Percentiles rank a stretch among this genome's conserved stretches.
These are phyloP conservation scores for Indicator maculatus DNA, from an alignment of 2,113 vertebrate species.

Conservation along the genomic window DNA sequence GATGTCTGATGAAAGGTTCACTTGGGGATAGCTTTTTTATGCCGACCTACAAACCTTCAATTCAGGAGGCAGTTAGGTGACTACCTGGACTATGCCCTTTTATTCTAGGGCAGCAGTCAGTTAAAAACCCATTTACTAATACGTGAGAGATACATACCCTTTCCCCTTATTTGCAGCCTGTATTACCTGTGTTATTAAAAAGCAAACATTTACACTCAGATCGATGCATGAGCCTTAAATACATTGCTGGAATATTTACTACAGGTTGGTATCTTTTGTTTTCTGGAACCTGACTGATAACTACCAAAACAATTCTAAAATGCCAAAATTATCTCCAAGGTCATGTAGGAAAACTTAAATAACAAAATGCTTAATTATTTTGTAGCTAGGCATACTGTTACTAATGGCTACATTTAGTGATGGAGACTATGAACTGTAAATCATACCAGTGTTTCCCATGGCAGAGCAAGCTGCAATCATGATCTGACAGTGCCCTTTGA, in stretches of 20 bases:
- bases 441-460: conserved; percentile 52
- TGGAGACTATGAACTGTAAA: conserved; percentile 57
- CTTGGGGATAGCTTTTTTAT: neutral
- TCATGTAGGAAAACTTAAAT: neutral
- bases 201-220: neutral
- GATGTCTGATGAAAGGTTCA: neutral
- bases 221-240: neutral
- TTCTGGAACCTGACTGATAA: neutral
- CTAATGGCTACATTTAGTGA: conserved; percentile 42
- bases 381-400: conserved; percentile 25
- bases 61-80: neutral
- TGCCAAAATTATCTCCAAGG: neutral
- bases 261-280: neutral
- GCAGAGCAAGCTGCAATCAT: conserved; percentile 2
- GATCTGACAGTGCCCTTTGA: conserved; percentile 29
- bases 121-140: neutral
- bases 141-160: neutral
- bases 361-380: conserved; percentile 35
- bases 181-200: neutral
- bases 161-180: neutral
- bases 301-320: neutral
- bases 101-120: neutral
- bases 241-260: neutral
- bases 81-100: neutral
- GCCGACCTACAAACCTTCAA: neutral